These are phyloP conservation scores for Pasiphila rectangulata DNA, from an alignment of 2,888 invertebrate species.

Conservation along the genomic window DNA sequence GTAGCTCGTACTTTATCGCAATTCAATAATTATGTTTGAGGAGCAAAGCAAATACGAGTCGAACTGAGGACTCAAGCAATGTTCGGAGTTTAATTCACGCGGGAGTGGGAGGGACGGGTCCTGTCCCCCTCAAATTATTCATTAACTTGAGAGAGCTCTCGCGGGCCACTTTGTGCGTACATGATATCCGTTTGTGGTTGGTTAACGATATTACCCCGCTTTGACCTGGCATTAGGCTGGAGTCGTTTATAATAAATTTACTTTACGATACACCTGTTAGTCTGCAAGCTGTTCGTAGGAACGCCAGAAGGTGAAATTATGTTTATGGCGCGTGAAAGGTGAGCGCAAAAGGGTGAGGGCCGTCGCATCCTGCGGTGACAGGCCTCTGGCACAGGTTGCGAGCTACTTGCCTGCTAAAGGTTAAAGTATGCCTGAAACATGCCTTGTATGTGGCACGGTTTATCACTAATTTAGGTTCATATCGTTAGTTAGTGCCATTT, in stretches of 20 bases:
- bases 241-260: conserved; percentile 25
- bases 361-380: conserved; percentile 20
- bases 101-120: conserved; percentile 25
- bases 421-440: conserved; percentile 3
- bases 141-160: conserved; percentile 43
- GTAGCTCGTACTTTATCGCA: conserved; percentile 19
- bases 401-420: conserved; percentile 1
- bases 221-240: conserved; percentile 15
- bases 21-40: conserved; percentile 31
- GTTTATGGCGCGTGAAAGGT: conserved; percentile 19
- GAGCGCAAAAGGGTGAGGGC: conserved; percentile 14
- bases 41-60: conserved; percentile 30
- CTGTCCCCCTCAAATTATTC: conserved; percentile 43
- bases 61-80: conserved; percentile 29
- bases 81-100: conserved; percentile 34
- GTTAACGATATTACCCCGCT: conserved; percentile 38
- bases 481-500: not conserved
- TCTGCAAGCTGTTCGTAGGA: conserved; percentile 14
- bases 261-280: conserved; percentile 18
- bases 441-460: not conserved
- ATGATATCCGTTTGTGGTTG: conserved; percentile 39
- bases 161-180: conserved; percentile 40
- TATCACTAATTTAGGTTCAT: not conserved
- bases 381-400: conserved; percentile 6
- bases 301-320: conserved; percentile 16